Conservation (phyloP, 2,888 invertebrate species). For the Cetonia aurata region DNA sequence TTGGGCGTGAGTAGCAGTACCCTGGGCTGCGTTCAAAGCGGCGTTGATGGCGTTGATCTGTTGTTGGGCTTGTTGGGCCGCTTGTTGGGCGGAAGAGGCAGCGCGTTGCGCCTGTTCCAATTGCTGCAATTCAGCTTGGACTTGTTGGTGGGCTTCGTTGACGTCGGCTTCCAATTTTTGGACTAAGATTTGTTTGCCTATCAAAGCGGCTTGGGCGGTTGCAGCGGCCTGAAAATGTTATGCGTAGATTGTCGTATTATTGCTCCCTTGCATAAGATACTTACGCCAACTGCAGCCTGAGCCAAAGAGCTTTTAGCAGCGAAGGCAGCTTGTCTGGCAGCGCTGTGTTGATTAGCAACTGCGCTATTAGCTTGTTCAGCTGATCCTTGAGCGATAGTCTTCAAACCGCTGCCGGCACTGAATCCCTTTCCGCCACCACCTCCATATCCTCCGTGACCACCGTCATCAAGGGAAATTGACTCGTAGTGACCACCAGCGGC, state of each 20-base stretch:
- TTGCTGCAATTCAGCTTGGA: slow-evolving; percentile 80
- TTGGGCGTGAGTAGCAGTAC: slow-evolving; percentile 80
- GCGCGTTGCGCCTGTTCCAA: slow-evolving; percentile 80
- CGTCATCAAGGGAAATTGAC: slow-evolving; percentile 42
- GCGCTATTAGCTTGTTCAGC: slow-evolving; percentile 79
- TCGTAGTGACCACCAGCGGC: slow-evolving; percentile 42
- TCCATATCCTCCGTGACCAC: slow-evolving; percentile 44
- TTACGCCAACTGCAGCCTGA: slow-evolving; percentile 74
- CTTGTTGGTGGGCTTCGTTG: slow-evolving; percentile 75
- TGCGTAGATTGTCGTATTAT: background rate
- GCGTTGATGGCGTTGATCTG: slow-evolving; percentile 80
- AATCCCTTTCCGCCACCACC: slow-evolving; percentile 62
- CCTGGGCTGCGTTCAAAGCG: slow-evolving; percentile 82
- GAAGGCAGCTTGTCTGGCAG: slow-evolving; percentile 79
- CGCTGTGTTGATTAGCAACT: slow-evolving; percentile 74
- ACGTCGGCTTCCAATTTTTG: slow-evolving; percentile 79
- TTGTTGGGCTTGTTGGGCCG: slow-evolving; percentile 70
- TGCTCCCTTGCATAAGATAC: background rate
- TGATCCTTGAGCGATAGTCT: slow-evolving; percentile 75
- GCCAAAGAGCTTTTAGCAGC: slow-evolving; percentile 78
- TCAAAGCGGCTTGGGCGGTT: slow-evolving; percentile 76
- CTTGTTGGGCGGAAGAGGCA: slow-evolving; percentile 79
- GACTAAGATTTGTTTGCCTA: slow-evolving; percentile 71
- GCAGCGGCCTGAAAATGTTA: slow-evolving; percentile 69
- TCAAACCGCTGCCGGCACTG: slow-evolving; percentile 75